phyloP scores from a whole-genome alignment of 2,888 invertebrate genomes.

The Didymodactylos carnosus region DNA sequence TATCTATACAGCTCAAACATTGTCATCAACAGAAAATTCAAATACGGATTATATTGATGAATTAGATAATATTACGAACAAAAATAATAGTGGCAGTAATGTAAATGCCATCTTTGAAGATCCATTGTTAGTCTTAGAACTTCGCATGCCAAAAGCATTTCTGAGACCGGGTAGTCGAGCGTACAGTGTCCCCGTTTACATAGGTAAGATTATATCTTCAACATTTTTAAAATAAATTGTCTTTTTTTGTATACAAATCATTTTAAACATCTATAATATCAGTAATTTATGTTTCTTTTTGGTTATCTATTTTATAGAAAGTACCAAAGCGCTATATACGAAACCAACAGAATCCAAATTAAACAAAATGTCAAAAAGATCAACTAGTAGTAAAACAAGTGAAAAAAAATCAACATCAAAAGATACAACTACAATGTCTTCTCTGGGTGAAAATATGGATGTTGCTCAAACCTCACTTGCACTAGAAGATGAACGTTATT shows the following conservation, averaged over 20 bases:
- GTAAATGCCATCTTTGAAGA: not conserved
- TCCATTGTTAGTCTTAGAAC: not conserved
- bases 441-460: too few species aligned
- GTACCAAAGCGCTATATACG: too few species aligned
- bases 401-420: not conserved
- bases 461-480: too few species aligned
- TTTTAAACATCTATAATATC: too few species aligned
- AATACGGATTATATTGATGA: constrained; percentile 1
- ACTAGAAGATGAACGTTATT: not conserved
- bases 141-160: not conserved
- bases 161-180: constrained; percentile 28
- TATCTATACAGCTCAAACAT: not conserved
- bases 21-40: not conserved
- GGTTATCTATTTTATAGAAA: not conserved
- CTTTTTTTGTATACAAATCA: too few species aligned
- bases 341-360: not conserved
- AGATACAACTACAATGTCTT: too few species aligned
- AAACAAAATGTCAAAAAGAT: not conserved
- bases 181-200: constrained; percentile 23
- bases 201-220: too few species aligned
- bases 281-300: not conserved
- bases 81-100: not conserved
- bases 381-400: not conserved
- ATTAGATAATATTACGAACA: not conserved
- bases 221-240: too few species aligned